A percentile compares a stretch with the other conserved stretches of the same genome.
These are phyloP conservation scores for Cantharis lateralis DNA, from an alignment of 2,888 invertebrate genomes.

Conservation along the genomic window DNA sequence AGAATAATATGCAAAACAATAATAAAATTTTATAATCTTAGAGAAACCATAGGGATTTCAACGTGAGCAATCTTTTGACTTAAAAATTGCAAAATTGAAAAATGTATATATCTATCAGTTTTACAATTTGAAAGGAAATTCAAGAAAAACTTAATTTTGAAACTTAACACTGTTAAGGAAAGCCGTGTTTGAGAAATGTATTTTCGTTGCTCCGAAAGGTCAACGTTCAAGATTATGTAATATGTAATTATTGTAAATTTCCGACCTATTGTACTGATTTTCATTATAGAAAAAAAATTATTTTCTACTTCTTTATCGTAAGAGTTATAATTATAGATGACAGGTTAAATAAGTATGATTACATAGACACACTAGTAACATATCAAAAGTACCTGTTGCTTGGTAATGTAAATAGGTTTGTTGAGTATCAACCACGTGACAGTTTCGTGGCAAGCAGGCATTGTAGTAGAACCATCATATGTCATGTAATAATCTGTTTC, in stretches of 20 bases:
- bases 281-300: slow-evolving; percentile 9
- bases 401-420: slow-evolving; percentile 97
- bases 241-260: background rate
- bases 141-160: background rate
- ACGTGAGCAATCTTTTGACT: too few relatives aligned
- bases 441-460: slow-evolving; percentile 97
- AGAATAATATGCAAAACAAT: too few relatives aligned
- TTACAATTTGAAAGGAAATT: too few relatives aligned
- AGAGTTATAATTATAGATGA: slow-evolving; percentile 32
- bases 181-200: background rate
- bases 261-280: background rate
- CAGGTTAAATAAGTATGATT: slow-evolving; percentile 31
- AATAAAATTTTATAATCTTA: too few relatives aligned
- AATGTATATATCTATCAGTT: too few relatives aligned
- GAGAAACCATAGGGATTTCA: too few relatives aligned
- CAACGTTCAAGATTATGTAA: background rate
- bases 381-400: slow-evolving; percentile 78
- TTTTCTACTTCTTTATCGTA: background rate
- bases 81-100: too few relatives aligned
- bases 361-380: slow-evolving; percentile 25
- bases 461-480: slow-evolving; percentile 96
- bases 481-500: slow-evolving; percentile 97
- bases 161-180: background rate
- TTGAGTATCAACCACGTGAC: slow-evolving; percentile 98
- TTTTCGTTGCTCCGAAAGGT: background rate